Conservation (phyloP, 2,113 vertebrate genomes). For the Todiramphus saurophagus region DNA sequence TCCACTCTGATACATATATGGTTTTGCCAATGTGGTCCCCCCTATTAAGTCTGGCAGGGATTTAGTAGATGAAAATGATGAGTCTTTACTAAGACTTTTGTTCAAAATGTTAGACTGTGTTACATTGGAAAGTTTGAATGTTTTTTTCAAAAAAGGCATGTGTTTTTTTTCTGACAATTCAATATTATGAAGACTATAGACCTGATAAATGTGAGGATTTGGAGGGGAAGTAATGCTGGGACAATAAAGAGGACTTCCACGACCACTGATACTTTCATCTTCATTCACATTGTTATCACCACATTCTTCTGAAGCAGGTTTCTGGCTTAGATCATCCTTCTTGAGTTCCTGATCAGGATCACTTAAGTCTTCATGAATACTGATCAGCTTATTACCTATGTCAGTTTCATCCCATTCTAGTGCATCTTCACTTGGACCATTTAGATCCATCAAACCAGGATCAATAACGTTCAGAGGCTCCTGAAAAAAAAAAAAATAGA, state of each 20-base stretch:
- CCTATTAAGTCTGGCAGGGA: slow-evolving; percentile 88
- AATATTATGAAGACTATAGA: slow-evolving; percentile 87
- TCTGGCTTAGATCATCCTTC: slow-evolving; percentile 49
- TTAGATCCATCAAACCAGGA: slow-evolving; percentile 86
- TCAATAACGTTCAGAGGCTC: slow-evolving; percentile 87
- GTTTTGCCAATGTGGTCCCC: slow-evolving; percentile 59
- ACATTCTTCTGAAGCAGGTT: slow-evolving; percentile 43
- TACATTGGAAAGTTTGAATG: slow-evolving; percentile 43
- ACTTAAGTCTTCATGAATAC: slow-evolving; percentile 78
- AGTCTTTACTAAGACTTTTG: slow-evolving; percentile 89
- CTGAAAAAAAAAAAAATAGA: slow-evolving; percentile 62
- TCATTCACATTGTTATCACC: slow-evolving; percentile 38
- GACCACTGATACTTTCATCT: slow-evolving; percentile 43
- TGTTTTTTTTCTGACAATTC: slow-evolving; percentile 80
- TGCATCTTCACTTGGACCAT: slow-evolving; percentile 83
- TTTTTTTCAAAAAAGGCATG: slow-evolving; percentile 71
- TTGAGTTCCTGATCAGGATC: slow-evolving; percentile 74
- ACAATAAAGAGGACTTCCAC: slow-evolving; percentile 36
- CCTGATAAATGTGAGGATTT: slow-evolving; percentile 84
- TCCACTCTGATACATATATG: slow-evolving; percentile 67
- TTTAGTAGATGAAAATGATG: slow-evolving; percentile 90
- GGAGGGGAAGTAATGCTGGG: slow-evolving; percentile 54
- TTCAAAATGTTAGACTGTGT: slow-evolving; percentile 76
- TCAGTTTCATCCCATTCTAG: slow-evolving; percentile 98
- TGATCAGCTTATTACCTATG: slow-evolving; percentile 85